Evolutionary conservation across 2,888 invertebrate genomes (phyloP), one percentile per base, ranked within the genome.

Genomic region (Palloptera scutellata): DNA sequence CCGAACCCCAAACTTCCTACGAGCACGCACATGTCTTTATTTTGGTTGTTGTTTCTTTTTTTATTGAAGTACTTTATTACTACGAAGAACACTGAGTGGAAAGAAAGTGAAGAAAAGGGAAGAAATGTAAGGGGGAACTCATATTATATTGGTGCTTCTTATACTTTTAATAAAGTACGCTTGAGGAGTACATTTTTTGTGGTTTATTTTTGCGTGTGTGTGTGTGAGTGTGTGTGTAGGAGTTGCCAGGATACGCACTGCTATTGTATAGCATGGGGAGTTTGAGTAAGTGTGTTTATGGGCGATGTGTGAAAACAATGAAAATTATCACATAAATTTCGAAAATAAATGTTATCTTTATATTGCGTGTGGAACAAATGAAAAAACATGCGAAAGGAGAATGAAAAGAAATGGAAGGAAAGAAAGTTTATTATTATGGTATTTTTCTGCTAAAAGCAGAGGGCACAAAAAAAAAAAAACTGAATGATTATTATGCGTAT

Each of bases 281-380:
- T 13, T 10, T 15, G 48, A 12, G 54, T 54, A 54, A 54, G 54
- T 54, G 54, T 17, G 12, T 54, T 54, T 54, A 54, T 54, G 54
- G 54, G 54, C 54, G 54, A 54, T 54, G 54, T 54, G 54, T 54
- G 54, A 54, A 54, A 54, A 54, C 54, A 54, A 54, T 54, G 54
- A 54, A 54, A 54, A 54, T 54, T 54, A 54, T 54, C 6, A 15
- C 54, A 54, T 54, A 54, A 54, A 54, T 54, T 54, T 54, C 19
- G 19, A 19, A 17, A 17, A 54, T 54, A 54, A 54, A 54, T 54
- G 19, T 54, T 54, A 54, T 54, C 54, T 54, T 54, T 54, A 54
- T 20, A 15, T 54, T 54, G 54, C 54, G 54, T 54, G 54, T 20
- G 13, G 13, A 15, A 17, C 19, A 12, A 6, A 30, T 30, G 30